Evolutionary conservation across 2,797 vertebrate genomes (phyloP).

Genomic region (Neostethus bicornis): DNA sequence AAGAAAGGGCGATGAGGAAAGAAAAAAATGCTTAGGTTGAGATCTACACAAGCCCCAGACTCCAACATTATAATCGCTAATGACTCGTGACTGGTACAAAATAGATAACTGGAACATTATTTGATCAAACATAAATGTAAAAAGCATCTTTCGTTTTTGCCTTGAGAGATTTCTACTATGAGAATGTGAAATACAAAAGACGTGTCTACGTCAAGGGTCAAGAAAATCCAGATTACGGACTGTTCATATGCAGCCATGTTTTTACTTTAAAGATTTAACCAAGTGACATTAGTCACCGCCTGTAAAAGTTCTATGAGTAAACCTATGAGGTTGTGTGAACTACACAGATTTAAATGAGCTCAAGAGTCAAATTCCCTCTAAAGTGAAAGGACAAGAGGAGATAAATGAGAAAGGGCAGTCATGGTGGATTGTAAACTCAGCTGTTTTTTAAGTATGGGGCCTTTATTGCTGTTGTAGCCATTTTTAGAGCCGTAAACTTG

Average conservation of each 20-base stretch:
- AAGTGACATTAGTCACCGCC: neutral
- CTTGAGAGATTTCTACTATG: neutral
- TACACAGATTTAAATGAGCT: slow-evolving; percentile 10
- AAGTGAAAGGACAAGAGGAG: slow-evolving; percentile 31
- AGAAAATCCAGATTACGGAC: neutral
- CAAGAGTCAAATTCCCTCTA: slow-evolving; percentile 40
- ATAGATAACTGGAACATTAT: neutral
- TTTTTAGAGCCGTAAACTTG: neutral
- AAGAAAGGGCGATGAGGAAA: too few relatives aligned
- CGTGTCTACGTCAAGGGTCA: neutral
- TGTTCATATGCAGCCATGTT: neutral
- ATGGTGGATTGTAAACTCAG: slow-evolving; percentile 29
- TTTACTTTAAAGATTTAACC: neutral
- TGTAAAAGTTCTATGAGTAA: slow-evolving; percentile 25
- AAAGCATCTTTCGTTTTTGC: neutral
- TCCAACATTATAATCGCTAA: too few relatives aligned
- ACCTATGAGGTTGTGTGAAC: slow-evolving; percentile 43
- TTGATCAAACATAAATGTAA: neutral
- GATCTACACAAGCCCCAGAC: too few relatives aligned
- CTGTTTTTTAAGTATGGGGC: slow-evolving; percentile 33
- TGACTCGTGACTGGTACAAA: neutral
- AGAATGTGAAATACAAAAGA: neutral
- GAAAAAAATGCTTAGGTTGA: too few relatives aligned
- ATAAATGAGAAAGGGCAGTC: slow-evolving; percentile 9
- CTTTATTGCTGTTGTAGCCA: neutral